phyloP scores from a whole-genome alignment of 2,888 invertebrate genomes.

The Globia sparganii region DNA sequence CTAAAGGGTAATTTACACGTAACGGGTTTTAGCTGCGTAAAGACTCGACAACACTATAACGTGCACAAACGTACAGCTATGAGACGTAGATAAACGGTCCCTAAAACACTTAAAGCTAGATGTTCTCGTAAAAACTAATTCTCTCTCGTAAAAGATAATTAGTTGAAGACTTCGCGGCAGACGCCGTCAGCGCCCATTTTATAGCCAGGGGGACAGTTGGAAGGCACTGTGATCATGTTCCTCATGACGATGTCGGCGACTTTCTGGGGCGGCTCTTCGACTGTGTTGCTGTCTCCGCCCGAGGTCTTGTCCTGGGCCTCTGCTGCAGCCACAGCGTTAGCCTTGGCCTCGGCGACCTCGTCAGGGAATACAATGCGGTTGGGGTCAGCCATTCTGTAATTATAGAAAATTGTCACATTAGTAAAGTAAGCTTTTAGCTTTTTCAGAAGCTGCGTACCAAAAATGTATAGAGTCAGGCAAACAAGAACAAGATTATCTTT shows the following conservation, averaged over 20 bases:
- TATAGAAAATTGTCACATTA: conserved; percentile 4
- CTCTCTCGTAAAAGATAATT: conserved; percentile 20
- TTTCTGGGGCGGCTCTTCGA: conserved; percentile 69
- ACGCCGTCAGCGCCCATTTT: conserved; percentile 76
- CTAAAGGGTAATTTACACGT: conserved; percentile 26
- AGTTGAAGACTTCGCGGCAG: conserved; percentile 75
- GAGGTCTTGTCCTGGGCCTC: conserved; percentile 63
- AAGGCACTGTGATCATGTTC: conserved; percentile 79
- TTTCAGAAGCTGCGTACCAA: background rate
- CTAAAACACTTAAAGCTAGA: conserved; percentile 29
- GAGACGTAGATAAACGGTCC: conserved; percentile 28
- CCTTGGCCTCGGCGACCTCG: conserved; percentile 78
- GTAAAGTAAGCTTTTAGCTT: background rate
- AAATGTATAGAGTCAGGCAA: background rate
- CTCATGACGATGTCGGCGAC: conserved; percentile 62
- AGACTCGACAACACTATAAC: conserved; percentile 27
- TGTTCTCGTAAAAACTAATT: background rate
- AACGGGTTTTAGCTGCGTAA: conserved; percentile 17
- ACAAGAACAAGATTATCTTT: too few relatives aligned
- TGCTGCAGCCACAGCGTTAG: conserved; percentile 56
- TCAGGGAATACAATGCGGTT: conserved; percentile 81
- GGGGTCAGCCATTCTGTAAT: conserved; percentile 80
- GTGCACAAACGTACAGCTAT: conserved; percentile 4
- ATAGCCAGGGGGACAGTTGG: conserved; percentile 75
- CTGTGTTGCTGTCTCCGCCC: conserved; percentile 74